Base-by-base conservation (phyloP, 2,797 vertebrate species). In the Hydrolagus colliei region DNA sequence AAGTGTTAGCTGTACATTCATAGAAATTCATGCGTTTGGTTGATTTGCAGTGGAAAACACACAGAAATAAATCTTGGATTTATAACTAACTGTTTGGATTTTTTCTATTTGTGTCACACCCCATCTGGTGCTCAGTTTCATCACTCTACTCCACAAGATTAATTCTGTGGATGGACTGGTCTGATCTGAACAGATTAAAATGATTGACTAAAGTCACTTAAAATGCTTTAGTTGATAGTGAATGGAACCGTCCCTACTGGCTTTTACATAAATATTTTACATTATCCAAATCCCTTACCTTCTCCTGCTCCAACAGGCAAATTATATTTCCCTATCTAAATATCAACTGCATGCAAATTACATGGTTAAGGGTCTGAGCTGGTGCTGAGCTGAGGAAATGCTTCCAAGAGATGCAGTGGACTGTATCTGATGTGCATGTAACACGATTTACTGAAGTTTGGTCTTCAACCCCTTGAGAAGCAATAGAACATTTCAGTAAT, bases 11-110 rank as follows among this genome's bases (percentile, higher is more conserved):
- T 27, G 22, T 77, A 3, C 75, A 10, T 59, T 61, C 18, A 61
- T 77, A 20, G 75, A 77, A 20, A 9, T 71, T 71, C 11, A 7
- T 71, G 68, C 3, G 14, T 41, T 18, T 18, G 67, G 41, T 82
- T 18, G 18, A 16, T 68, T 82, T 82, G 63, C 9, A 16, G 68
- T 12, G 16, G 22, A 32, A 63, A 65, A 80, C 16, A 77, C 61
- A 77, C 59, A 77, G n/a, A 61, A n/a, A 67, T 32, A 82, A 82
- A 67, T 82, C 62, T 65, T 35, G 18, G 32, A 82, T 82, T 27
- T 27, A 27, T 27, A 27, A 27, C 27, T 27, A 27, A 27, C 27
- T 27, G 27, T 27, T 27, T 27, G 27, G 27, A 0, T 27, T 27
- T 16, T 4, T 16, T 32, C 67, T 65, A 35, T 3, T 82, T 82